Conservation (phyloP, 92 coral and sea anemone genomes). For the Micromussa lordhowensis region DNA sequence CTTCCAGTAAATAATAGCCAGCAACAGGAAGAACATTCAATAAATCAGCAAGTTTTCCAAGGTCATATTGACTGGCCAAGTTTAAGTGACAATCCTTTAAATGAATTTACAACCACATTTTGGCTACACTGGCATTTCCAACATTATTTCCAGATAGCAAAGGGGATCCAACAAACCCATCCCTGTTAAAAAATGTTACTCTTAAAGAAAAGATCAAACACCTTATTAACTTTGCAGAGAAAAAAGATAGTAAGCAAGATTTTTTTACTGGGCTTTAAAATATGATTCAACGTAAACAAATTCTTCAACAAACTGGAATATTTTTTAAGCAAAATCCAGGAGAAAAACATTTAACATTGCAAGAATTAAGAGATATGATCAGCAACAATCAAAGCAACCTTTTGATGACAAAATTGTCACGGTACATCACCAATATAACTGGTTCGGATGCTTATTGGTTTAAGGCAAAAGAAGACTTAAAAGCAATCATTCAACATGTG, state of each 20-base stretch:
- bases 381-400: slow-evolving; percentile 36
- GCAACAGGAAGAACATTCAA: slow-evolving; percentile 40
- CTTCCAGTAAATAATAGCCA: slow-evolving; percentile 48
- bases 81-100: slow-evolving; percentile 43
- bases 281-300: slow-evolving; percentile 69
- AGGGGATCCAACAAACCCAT: slow-evolving; percentile 70
- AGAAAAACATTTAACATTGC: slow-evolving; percentile 67
- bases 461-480: slow-evolving; percentile 78
- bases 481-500: slow-evolving; percentile 71
- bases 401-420: slow-evolving; percentile 64
- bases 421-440: slow-evolving; percentile 63
- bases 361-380: slow-evolving; percentile 66
- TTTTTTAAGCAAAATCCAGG: slow-evolving; percentile 77
- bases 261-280: slow-evolving; percentile 80
- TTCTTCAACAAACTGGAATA: slow-evolving; percentile 72
- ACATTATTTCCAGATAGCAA: slow-evolving; percentile 65
- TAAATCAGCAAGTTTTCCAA: slow-evolving; percentile 31
- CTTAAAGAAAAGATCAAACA: slow-evolving; percentile 53
- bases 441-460: slow-evolving; percentile 79
- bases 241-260: slow-evolving; percentile 52
- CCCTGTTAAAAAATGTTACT: slow-evolving; percentile 47
- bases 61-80: slow-evolving; percentile 49
- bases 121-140: slow-evolving; percentile 76
- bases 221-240: slow-evolving; percentile 61
- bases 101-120: slow-evolving; percentile 48